Percentiles rank a stretch among this genome's conserved stretches.
Conservation (phyloP, 1,140 invertebrate species). For the Drosophila quadrilineata region DNA sequence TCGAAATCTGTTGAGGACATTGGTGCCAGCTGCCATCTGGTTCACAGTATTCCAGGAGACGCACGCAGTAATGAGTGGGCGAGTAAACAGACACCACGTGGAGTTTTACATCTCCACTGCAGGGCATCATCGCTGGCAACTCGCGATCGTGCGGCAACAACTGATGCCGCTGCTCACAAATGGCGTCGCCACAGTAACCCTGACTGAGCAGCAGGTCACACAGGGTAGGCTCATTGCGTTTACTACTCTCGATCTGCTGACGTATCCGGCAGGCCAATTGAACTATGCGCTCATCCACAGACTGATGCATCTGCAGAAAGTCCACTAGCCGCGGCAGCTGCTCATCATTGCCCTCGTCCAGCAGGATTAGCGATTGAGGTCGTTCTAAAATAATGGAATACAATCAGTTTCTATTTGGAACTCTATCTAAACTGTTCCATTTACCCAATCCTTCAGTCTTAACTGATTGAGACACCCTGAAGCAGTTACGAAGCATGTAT, state of each 20-base stretch:
- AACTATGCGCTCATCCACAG: constrained; percentile 22
- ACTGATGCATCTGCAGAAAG: constrained; percentile 36
- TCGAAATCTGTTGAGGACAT: background rate
- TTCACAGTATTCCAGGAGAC: constrained; percentile 37
- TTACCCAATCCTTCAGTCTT: background rate
- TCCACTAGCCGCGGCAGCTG: constrained; percentile 55
- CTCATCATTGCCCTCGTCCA: constrained; percentile 40
- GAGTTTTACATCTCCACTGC: constrained; percentile 38
- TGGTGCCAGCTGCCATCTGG: constrained; percentile 7
- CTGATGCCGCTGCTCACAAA: constrained; percentile 38
- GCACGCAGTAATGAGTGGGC: constrained; percentile 44
- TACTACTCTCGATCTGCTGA: background rate
- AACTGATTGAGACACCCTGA: no score
- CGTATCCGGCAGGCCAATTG: constrained; percentile 27
- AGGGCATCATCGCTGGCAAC: background rate
- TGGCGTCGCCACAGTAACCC: constrained; percentile 26
- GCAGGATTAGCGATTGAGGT: constrained; percentile 29
- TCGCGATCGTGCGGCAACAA: constrained; percentile 8
- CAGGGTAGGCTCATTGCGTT: background rate
- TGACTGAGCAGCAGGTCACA: constrained; percentile 28
- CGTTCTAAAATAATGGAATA: background rate
- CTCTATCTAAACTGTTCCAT: background rate
- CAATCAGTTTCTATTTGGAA: background rate
- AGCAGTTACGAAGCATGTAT: constrained; percentile 21
- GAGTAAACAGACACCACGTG: constrained; percentile 37